Conservation (phyloP, 2,797 vertebrate species). For the Mus caroli region DNA sequence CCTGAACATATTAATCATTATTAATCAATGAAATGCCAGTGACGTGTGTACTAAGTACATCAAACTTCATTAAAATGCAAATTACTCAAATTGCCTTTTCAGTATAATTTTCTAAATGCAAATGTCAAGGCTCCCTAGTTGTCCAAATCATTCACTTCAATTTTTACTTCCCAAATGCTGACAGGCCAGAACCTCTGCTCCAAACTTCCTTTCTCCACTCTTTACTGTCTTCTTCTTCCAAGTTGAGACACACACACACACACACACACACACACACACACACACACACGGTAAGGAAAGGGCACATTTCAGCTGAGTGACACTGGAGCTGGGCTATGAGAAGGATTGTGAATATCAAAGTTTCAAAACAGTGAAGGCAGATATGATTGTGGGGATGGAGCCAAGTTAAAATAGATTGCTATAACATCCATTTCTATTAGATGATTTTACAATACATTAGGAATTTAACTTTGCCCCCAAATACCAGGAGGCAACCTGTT, state of each 20-base stretch:
- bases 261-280: not conserved
- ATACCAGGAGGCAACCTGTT: not conserved
- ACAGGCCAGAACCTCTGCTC: not conserved
- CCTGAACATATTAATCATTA: constrained; percentile 54
- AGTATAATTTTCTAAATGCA: constrained; percentile 1
- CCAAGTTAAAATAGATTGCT: not conserved
- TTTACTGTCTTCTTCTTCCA: constrained; percentile 30
- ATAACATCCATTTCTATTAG: not conserved
- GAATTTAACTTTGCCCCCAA: not conserved
- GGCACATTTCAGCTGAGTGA: not conserved
- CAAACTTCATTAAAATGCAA: constrained; percentile 55
- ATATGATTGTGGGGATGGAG: not conserved
- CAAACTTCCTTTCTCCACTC: not conserved
- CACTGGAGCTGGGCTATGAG: not conserved
- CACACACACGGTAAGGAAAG: not conserved
- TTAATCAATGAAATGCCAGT: constrained; percentile 17
- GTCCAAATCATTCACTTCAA: not conserved
- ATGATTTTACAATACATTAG: not conserved
- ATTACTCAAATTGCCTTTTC: constrained; percentile 38
- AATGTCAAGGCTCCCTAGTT: constrained; percentile 20
- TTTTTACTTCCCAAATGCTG: constrained; percentile 21
- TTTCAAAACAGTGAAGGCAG: not conserved
- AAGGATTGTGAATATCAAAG: not conserved
- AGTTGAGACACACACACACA: not conserved
- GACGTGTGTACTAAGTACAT: not conserved